Percentiles rank a stretch among this genome's conserved stretches.
These are phyloP conservation scores for Acipenser ruthenus DNA, from an alignment of 2,797 vertebrate species.

Conservation along the genomic window DNA sequence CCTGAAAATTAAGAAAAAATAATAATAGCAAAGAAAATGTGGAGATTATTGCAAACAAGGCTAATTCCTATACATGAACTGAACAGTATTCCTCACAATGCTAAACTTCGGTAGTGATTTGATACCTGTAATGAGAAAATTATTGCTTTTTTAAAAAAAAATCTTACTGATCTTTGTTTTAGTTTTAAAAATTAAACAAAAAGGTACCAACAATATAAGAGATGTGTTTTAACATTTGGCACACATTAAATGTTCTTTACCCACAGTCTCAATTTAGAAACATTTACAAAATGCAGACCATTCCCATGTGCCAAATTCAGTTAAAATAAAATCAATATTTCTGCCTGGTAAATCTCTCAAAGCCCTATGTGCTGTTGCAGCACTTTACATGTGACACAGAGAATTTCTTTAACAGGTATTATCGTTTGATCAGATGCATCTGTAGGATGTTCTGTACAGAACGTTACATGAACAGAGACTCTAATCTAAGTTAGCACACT, in stretches of 20 bases:
- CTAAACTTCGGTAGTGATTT: too few species aligned
- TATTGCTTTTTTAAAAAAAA: too few species aligned
- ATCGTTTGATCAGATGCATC: background rate
- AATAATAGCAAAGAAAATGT: background rate
- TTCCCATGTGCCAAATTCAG: background rate
- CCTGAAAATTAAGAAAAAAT: background rate
- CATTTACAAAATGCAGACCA: conserved; percentile 4
- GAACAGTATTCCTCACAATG: too few species aligned
- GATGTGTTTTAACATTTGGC: background rate
- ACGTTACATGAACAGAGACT: background rate
- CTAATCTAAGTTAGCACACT: background rate
- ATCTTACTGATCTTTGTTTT: too few species aligned
- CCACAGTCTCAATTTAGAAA: background rate
- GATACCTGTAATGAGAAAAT: too few species aligned
- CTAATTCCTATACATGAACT: too few species aligned
- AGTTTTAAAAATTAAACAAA: too few species aligned
- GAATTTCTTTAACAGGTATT: background rate
- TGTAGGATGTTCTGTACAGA: background rate
- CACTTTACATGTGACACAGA: conserved; percentile 4
- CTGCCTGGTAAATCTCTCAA: background rate
- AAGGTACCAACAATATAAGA: background rate
- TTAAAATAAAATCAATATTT: background rate
- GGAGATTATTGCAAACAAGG: too few species aligned
- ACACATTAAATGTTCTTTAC: background rate
- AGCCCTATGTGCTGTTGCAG: background rate